phyloP scores from a whole-genome alignment of 2,888 invertebrate genomes.

The Sepioteuthis lessoniana region DNA sequence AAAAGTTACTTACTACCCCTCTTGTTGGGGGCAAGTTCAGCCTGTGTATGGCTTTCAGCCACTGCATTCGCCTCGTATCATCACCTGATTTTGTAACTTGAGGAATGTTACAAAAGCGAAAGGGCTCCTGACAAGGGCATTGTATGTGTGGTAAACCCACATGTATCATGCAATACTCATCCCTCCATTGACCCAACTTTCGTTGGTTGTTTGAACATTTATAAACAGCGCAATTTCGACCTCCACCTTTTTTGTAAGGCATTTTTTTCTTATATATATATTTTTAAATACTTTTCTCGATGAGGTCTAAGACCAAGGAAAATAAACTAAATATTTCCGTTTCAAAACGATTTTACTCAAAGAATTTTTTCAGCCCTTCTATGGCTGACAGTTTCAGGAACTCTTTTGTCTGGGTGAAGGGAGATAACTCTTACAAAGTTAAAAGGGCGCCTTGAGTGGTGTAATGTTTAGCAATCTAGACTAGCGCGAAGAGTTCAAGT shows the following conservation, averaged over 20 bases:
- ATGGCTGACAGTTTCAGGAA: neutral
- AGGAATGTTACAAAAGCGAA: neutral
- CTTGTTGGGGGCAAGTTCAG: neutral
- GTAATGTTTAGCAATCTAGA: too few relatives aligned
- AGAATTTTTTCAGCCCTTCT: neutral
- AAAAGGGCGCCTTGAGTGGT: too few relatives aligned
- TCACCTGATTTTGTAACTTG: neutral
- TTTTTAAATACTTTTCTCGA: neutral
- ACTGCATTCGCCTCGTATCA: neutral
- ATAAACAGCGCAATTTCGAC: conserved; percentile 18
- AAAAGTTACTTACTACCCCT: neutral
- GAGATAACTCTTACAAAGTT: neutral
- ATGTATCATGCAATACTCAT: neutral
- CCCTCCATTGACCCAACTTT: neutral
- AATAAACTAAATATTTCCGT: neutral
- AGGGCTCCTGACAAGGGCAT: neutral
- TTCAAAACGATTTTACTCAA: neutral
- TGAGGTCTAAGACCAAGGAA: neutral
- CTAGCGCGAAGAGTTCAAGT: too few relatives aligned
- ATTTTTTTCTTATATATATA: neutral
- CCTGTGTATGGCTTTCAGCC: neutral
- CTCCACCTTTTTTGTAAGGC: neutral
- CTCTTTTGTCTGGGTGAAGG: neutral
- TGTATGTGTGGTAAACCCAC: neutral
- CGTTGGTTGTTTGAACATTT: neutral